Evolutionary conservation across 2,888 invertebrate genomes (phyloP).

Genomic region (Acleris literana): DNA sequence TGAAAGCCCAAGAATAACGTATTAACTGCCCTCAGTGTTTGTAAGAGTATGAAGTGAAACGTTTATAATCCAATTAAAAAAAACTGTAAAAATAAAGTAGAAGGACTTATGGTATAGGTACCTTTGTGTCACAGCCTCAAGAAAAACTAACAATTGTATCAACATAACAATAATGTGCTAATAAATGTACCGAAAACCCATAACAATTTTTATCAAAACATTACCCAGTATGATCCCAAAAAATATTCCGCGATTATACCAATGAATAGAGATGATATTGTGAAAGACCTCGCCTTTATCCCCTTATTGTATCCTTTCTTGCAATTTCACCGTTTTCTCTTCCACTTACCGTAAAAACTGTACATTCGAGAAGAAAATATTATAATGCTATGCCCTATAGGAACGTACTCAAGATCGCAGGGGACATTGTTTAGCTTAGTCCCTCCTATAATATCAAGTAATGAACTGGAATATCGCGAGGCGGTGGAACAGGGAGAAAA

Average conservation of each 20-base stretch:
- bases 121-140: neutral
- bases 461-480: conserved; percentile 17
- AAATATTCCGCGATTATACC: conserved; percentile 51
- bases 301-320: conserved; percentile 58
- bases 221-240: conserved; percentile 31
- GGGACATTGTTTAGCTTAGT: conserved; percentile 11
- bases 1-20: conserved; percentile 8
- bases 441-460: conserved; percentile 18
- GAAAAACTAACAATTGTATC: neutral
- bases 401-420: conserved; percentile 9
- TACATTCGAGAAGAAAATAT: conserved; percentile 52
- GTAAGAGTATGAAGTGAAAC: neutral
- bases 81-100: too few relatives aligned
- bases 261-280: conserved; percentile 63
- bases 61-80: too few relatives aligned
- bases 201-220: conserved; percentile 20
- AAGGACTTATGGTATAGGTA: too few relatives aligned
- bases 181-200: conserved; percentile 10
- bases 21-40: conserved; percentile 6
- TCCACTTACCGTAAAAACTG: conserved; percentile 50
- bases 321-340: conserved; percentile 54
- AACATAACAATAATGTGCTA: neutral
- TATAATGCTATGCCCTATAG: conserved; percentile 30
- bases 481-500: conserved; percentile 13
- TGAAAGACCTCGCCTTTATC: conserved; percentile 58